Conservation (phyloP, 2,797 vertebrate species). For the Otus scops region DNA sequence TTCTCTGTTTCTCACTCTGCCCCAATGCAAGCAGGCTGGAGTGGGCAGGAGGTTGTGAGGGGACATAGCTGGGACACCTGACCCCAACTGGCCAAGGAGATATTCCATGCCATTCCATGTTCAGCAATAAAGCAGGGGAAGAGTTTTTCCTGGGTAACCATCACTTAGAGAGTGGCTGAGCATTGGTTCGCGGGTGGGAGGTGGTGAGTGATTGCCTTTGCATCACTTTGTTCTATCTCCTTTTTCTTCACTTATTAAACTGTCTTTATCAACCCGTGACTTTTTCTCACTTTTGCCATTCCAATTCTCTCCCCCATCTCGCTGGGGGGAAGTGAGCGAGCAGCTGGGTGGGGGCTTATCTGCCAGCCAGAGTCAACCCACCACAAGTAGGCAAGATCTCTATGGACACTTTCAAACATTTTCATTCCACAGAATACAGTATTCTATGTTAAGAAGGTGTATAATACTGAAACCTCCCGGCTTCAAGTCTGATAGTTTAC, state of each 20-base stretch:
- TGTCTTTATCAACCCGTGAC: neutral
- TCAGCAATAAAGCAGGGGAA: neutral
- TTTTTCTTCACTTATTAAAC: neutral
- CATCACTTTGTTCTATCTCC: neutral
- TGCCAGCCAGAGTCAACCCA: neutral
- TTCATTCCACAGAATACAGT: neutral
- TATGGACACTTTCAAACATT: neutral
- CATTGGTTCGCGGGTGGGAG: neutral
- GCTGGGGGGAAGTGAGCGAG: neutral
- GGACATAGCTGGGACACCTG: neutral
- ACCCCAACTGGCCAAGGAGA: neutral
- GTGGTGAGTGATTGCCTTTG: neutral
- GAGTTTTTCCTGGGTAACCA: neutral
- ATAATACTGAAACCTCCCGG: neutral
- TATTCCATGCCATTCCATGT: neutral
- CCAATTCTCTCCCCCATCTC: neutral
- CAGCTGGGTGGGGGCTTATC: neutral
- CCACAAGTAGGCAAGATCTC: neutral
- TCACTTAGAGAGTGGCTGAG: neutral
- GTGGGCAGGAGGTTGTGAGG: neutral
- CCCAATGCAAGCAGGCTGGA: neutral
- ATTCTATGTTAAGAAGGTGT: neutral
- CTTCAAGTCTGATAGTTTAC: neutral
- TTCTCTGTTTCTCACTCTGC: neutral
- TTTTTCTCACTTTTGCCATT: neutral